Conservation (phyloP, 2,888 invertebrate species). For the Chouioia cunea region DNA sequence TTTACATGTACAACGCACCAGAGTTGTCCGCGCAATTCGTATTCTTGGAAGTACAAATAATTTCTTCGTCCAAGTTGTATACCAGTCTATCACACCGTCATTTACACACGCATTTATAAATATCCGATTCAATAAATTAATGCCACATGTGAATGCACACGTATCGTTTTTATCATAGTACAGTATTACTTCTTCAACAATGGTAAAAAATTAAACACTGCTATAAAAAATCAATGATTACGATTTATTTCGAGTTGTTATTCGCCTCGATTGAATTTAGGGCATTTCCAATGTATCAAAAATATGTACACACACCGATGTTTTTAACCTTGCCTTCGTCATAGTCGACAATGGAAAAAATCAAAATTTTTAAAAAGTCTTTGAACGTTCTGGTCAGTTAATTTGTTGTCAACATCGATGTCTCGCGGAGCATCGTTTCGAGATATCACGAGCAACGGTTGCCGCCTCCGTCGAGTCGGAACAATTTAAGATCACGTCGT, state of each 20-base stretch:
- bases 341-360: slow-evolving; percentile 30
- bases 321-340: slow-evolving; percentile 16
- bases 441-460: slow-evolving; percentile 35
- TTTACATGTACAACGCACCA: slow-evolving; percentile 46
- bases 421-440: slow-evolving; percentile 41
- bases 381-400: slow-evolving; percentile 32
- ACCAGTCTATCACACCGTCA: slow-evolving; percentile 36
- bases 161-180: slow-evolving; percentile 30
- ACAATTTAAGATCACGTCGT: slow-evolving; percentile 44
- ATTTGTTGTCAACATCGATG: slow-evolving; percentile 40
- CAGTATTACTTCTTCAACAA: slow-evolving; percentile 19
- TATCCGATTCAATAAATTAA: slow-evolving; percentile 43
- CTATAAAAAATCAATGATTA: slow-evolving; percentile 17
- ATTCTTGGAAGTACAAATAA: slow-evolving; percentile 34
- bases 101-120: slow-evolving; percentile 42
- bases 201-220: slow-evolving; percentile 30
- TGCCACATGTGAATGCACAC: slow-evolving; percentile 39
- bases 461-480: slow-evolving; percentile 44
- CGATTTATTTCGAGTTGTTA: slow-evolving; percentile 12
- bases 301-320: slow-evolving; percentile 43
- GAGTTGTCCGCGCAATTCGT: slow-evolving; percentile 30
- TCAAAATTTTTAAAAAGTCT: slow-evolving; percentile 34
- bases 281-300: slow-evolving; percentile 38
- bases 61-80: slow-evolving; percentile 16
- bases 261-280: slow-evolving; percentile 41